phyloP scores from a whole-genome alignment of 2,888 invertebrate genomes.

The Synanthedon tipuliformis region DNA sequence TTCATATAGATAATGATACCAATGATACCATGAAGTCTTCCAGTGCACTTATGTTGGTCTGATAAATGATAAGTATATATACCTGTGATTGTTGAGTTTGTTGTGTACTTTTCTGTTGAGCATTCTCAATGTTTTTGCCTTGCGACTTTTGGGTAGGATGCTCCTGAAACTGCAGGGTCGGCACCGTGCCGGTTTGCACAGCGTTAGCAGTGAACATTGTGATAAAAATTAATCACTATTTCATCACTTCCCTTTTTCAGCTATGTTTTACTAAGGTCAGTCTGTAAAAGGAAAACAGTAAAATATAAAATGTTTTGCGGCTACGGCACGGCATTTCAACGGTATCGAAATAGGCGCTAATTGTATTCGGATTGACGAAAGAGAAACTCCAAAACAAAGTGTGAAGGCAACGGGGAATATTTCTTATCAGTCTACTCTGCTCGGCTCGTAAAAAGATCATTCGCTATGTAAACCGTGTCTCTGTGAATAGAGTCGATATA shows the following conservation, averaged over 20 bases:
- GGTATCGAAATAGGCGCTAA: slow-evolving; percentile 54
- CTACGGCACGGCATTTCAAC: slow-evolving; percentile 12
- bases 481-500: slow-evolving; percentile 59
- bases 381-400: slow-evolving; percentile 58
- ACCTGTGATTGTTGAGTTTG: slow-evolving; percentile 41
- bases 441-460: slow-evolving; percentile 66
- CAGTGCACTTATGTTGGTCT: neutral
- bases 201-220: slow-evolving; percentile 73
- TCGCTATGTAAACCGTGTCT: slow-evolving; percentile 60
- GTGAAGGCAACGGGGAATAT: slow-evolving; percentile 66
- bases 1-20: too few relatives aligned
- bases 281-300: slow-evolving; percentile 14
- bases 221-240: slow-evolving; percentile 13
- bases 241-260: slow-evolving; percentile 38
- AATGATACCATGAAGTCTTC: too few relatives aligned
- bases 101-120: slow-evolving; percentile 71
- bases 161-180: slow-evolving; percentile 76
- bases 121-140: slow-evolving; percentile 72
- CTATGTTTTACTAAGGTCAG: slow-evolving; percentile 15
- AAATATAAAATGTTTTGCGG: slow-evolving; percentile 11
- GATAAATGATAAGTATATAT: neutral
- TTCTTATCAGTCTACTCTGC: slow-evolving; percentile 63
- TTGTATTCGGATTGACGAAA: slow-evolving; percentile 30
- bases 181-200: slow-evolving; percentile 71
- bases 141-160: slow-evolving; percentile 72